phyloP scores from a whole-genome alignment of 1,140 invertebrate genomes.

The Riptortus pedestris region DNA sequence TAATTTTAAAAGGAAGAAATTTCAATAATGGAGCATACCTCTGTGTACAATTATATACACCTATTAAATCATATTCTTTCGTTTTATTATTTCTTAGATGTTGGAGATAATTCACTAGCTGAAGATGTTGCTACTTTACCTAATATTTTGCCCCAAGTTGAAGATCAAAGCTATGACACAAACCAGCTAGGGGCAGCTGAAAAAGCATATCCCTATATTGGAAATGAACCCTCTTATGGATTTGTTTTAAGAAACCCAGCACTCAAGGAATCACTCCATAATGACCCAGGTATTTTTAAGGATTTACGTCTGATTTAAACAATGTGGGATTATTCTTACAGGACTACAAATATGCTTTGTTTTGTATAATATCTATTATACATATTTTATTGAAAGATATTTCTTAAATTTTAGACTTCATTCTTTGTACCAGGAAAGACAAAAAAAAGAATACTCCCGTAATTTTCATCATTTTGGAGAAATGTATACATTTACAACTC shows the following conservation, averaged over 20 bases:
- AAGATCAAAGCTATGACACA: conserved; percentile 9
- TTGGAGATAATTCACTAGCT: conserved; percentile 6
- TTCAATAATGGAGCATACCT: too few species aligned
- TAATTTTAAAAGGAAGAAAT: too few species aligned
- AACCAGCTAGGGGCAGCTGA: conserved; percentile 11
- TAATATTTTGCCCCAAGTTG: conserved; percentile 4
- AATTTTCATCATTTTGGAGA: too few species aligned
- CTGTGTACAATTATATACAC: too few species aligned
- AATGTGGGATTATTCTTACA: not conserved
- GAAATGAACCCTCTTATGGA: conserved; percentile 11
- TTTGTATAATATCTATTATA: too few species aligned
- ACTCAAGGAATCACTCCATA: conserved; percentile 14
- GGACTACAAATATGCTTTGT: too few species aligned
- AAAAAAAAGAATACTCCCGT: too few species aligned
- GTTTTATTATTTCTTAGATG: not conserved
- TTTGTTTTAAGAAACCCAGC: conserved; percentile 19
- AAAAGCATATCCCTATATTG: conserved; percentile 8
- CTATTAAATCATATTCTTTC: too few species aligned
- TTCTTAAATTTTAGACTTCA: too few species aligned
- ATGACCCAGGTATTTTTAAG: conserved; percentile 19
- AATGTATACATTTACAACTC: too few species aligned
- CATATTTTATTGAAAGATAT: too few species aligned
- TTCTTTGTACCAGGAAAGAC: too few species aligned
- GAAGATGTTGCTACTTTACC: conserved; percentile 13
- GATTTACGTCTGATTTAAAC: not conserved